A percentile compares a stretch with the other conserved stretches of the same genome.
Conservation (phyloP, 2,797 vertebrate genomes). For the Acanthiza pusilla region DNA sequence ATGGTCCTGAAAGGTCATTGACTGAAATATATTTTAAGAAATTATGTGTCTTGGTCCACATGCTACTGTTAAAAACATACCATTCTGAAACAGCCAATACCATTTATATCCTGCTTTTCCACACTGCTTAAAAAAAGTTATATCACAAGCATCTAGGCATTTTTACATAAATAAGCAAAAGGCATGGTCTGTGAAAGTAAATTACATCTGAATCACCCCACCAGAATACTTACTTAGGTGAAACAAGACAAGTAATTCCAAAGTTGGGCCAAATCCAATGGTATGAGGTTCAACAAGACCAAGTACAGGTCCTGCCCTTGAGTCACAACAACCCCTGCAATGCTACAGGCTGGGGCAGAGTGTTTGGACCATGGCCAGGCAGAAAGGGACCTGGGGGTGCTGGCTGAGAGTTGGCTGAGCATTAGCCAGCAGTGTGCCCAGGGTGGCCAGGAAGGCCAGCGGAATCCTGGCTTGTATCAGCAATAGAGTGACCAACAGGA, state of each 20-base stretch:
- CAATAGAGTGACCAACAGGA: no score
- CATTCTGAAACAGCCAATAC: neutral
- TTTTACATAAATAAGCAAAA: neutral
- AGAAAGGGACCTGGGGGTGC: neutral
- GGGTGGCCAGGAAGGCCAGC: accelerated
- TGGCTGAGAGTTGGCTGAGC: no score
- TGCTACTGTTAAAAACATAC: neutral
- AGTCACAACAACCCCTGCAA: neutral
- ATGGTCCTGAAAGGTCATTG: neutral
- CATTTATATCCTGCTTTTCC: neutral
- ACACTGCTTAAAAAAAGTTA: neutral
- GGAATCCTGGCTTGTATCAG: neutral
- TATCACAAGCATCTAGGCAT: neutral
- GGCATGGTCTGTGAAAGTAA: neutral
- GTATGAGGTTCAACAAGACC: neutral
- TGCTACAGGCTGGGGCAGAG: neutral
- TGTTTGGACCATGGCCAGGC: no score
- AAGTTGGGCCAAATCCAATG: accelerated
- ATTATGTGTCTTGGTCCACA: accelerated
- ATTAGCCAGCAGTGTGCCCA: neutral
- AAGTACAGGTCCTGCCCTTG: accelerated
- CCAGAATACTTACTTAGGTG: neutral
- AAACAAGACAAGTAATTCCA: neutral
- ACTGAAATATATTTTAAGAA: neutral
- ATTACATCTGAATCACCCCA: neutral